phyloP scores from a whole-genome alignment of 2,888 invertebrate genomes.

The Melinaea marsaeus region DNA sequence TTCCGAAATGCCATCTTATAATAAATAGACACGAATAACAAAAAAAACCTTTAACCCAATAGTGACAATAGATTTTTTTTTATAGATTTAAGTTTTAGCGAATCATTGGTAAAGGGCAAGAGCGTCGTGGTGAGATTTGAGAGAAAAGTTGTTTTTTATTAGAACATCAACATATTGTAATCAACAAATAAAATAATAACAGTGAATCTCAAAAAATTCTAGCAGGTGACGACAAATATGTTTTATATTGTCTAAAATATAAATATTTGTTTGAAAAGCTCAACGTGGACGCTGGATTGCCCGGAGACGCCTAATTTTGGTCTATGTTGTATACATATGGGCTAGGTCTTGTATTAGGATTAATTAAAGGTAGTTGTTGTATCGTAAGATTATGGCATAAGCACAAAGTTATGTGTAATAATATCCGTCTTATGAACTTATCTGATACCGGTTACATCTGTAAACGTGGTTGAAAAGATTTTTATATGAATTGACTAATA shows the following conservation, averaged over 20 bases:
- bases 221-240: background rate
- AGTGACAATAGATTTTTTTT: constrained; percentile 52
- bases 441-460: constrained; percentile 58
- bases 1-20: background rate
- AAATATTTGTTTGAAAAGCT: constrained; percentile 9
- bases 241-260: background rate
- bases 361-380: constrained; percentile 74
- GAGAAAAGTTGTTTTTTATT: background rate
- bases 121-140: constrained; percentile 33
- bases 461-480: constrained; percentile 69
- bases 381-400: constrained; percentile 72
- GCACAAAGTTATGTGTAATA: constrained; percentile 73
- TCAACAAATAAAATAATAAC: background rate
- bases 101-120: constrained; percentile 34
- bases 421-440: constrained; percentile 76
- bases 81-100: constrained; percentile 54
- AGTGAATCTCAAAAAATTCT: background rate
- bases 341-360: constrained; percentile 58
- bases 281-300: constrained; percentile 40
- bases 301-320: constrained; percentile 60
- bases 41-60: constrained; percentile 20
- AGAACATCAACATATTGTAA: too few species aligned
- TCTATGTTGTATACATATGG: constrained; percentile 55
- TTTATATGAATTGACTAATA: constrained; percentile 73
- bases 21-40: constrained; percentile 18